Percentiles rank a stretch among this genome's conserved stretches.
phyloP scores from a whole-genome alignment of 2,888 invertebrate species.

The Volucella zonaria region DNA sequence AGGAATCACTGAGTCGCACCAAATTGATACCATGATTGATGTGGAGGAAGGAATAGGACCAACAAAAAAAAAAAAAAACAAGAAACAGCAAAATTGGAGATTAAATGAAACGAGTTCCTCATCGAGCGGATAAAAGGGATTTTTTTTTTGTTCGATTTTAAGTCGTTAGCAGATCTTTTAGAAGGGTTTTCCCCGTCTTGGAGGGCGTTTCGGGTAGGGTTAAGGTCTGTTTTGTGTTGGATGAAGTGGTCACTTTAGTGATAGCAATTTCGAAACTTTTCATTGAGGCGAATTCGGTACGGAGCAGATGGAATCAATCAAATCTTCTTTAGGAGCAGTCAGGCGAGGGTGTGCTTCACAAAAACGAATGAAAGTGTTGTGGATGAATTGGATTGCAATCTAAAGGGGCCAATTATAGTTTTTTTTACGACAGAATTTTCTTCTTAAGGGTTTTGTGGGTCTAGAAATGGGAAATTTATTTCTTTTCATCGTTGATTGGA shows the following conservation, averaged over 20 bases:
- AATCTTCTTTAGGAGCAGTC: too few relatives aligned
- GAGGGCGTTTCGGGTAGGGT: not conserved
- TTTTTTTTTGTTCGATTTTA: not conserved
- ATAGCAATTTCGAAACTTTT: not conserved
- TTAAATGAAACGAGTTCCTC: slow-evolving; percentile 21
- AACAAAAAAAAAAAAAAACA: not conserved
- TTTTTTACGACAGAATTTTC: too few relatives aligned
- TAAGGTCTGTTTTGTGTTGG: not conserved
- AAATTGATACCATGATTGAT: slow-evolving; percentile 55
- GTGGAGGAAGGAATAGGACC: not conserved
- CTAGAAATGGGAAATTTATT: too few relatives aligned
- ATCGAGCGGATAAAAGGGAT: slow-evolving; percentile 3
- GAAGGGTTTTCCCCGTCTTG: not conserved
- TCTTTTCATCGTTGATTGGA: too few relatives aligned
- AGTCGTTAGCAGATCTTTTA: slow-evolving; percentile 29
- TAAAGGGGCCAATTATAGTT: too few relatives aligned
- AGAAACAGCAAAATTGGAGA: not conserved
- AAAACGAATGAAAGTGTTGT: too few relatives aligned
- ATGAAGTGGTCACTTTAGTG: slow-evolving; percentile 18
- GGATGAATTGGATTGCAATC: too few relatives aligned
- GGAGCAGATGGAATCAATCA: not conserved
- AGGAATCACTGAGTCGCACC: slow-evolving; percentile 64
- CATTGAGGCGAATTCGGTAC: too few relatives aligned
- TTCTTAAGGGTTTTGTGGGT: too few relatives aligned
- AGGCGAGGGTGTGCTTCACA: too few relatives aligned